These are phyloP conservation scores for Cephus pygmeus DNA, from an alignment of 2,888 invertebrate genomes.

Conservation along the genomic window DNA sequence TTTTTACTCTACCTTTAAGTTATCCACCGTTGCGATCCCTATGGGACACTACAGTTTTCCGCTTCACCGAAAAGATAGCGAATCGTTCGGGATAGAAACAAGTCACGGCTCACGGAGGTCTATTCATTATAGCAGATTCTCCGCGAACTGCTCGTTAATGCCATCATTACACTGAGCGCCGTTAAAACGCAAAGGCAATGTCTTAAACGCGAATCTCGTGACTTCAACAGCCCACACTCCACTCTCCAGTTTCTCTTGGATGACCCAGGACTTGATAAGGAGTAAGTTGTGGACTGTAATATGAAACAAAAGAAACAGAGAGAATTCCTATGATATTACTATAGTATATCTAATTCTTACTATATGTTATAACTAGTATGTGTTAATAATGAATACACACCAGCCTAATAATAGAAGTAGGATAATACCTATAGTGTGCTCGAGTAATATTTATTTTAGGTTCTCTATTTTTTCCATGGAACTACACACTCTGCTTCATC, in stretches of 20 bases:
- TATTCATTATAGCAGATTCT: slow-evolving; percentile 46
- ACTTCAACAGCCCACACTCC: not conserved
- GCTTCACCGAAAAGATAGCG: not conserved
- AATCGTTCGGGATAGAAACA: not conserved
- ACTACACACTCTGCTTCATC: not conserved
- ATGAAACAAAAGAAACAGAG: not conserved
- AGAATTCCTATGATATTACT: not conserved
- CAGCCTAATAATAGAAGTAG: not conserved
- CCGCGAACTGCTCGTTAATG: slow-evolving; percentile 47
- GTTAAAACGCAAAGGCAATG: slow-evolving; percentile 39
- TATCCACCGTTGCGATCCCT: not conserved
- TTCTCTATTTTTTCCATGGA: not conserved
- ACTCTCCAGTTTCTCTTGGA: slow-evolving; percentile 14
- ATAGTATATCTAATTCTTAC: not conserved
- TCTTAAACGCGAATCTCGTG: slow-evolving; percentile 16
- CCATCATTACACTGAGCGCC: slow-evolving; percentile 42
- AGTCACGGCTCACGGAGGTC: slow-evolving; percentile 23
- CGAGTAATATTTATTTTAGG: not conserved
- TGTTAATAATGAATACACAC: not conserved
- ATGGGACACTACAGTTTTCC: not conserved
- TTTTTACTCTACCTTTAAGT: too few species aligned
- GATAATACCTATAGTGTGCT: not conserved
- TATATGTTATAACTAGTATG: not conserved
- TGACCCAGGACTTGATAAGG: slow-evolving; percentile 3
- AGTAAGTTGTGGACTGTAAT: not conserved